Evolutionary conservation across 2,888 invertebrate species (phyloP), one percentile per base, ranked within the genome.

Genomic region (Hesperia comma): DNA sequence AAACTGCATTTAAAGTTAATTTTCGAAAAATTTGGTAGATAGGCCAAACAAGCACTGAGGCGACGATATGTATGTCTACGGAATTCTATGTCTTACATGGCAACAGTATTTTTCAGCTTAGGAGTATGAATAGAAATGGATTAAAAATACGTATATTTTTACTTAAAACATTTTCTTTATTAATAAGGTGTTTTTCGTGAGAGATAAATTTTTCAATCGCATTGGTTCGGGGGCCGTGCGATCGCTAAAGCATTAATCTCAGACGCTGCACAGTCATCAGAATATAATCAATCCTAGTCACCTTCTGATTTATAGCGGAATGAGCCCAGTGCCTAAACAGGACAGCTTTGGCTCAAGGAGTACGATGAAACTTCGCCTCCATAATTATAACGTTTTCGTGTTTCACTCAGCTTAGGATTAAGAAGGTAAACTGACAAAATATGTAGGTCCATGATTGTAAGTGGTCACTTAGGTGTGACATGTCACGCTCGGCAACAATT

Each of bases 211-310:
- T 60, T 61, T 68, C 37, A 54, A 32, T 33, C 37, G 55, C 33
- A 51, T 26, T 53, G 53, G 57, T 58, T 62, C 60, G 56, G 40
- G 57, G 49, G 41, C 41, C 19, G 53, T 19, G 14, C 32, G 41
- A 32, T 46, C 56, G 15, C 62, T 57, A 53, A 61, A 67, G 76
- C 81, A 88, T 90, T 84, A 87, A 88, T 88, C 86, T 84, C 74
- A 46, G 51, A 68, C 71, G 69, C 61, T 80, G 89, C 88, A 71
- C 69, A 79, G 84, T 90, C 90, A 90, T 84, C 85, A 80, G 75
- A 69, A 74, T 77, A 80, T 79, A 84, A 90, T 90, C 85, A 88
- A 90, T 90, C 82, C 81, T 72, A 74, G 72, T 77, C 79, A 69
- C 72, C 74, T 74, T 72, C 75, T 84, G 81, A 85, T 87, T 85